Evolutionary conservation across 2,888 invertebrate genomes (phyloP).

Genomic region (Dendrolimus houi): DNA sequence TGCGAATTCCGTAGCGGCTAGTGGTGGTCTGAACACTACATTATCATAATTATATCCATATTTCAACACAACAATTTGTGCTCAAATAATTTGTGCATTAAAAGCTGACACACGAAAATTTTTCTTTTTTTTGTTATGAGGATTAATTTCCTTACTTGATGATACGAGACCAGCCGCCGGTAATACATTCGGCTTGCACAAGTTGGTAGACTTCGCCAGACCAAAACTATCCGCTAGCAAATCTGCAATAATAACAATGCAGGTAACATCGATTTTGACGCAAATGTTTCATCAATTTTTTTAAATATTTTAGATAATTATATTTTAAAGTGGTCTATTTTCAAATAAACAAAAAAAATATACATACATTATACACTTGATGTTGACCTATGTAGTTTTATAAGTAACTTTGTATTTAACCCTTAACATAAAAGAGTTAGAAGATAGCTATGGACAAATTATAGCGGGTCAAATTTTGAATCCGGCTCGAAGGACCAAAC

Average conservation of each 20-base stretch:
- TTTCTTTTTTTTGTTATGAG: conserved; percentile 8
- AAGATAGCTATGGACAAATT: too few relatives aligned
- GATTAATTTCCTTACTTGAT: conserved; percentile 47
- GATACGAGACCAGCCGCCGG: conserved; percentile 36
- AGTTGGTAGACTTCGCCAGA: conserved; percentile 51
- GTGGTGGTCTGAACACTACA: conserved; percentile 24
- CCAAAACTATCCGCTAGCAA: conserved; percentile 65
- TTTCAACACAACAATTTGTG: not conserved
- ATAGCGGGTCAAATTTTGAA: too few relatives aligned
- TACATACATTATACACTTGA: too few relatives aligned
- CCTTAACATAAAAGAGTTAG: too few relatives aligned
- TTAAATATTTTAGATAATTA: too few relatives aligned
- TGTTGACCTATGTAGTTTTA: too few relatives aligned
- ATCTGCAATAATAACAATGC: conserved; percentile 49
- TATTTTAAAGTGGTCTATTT: too few relatives aligned
- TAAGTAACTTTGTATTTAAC: too few relatives aligned
- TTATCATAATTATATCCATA: not conserved
- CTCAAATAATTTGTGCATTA: not conserved
- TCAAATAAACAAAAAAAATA: too few relatives aligned
- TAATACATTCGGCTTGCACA: conserved; percentile 47
- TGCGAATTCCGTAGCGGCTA: conserved; percentile 32
- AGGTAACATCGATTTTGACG: conserved; percentile 10
- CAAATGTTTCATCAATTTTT: too few relatives aligned
- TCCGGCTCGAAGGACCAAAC: too few relatives aligned
- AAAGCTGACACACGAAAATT: not conserved